Percentiles rank a stretch among this genome's conserved stretches.
Evolutionary conservation across 2,797 vertebrate species (phyloP).

Genomic region (Monodelphis domestica): DNA sequence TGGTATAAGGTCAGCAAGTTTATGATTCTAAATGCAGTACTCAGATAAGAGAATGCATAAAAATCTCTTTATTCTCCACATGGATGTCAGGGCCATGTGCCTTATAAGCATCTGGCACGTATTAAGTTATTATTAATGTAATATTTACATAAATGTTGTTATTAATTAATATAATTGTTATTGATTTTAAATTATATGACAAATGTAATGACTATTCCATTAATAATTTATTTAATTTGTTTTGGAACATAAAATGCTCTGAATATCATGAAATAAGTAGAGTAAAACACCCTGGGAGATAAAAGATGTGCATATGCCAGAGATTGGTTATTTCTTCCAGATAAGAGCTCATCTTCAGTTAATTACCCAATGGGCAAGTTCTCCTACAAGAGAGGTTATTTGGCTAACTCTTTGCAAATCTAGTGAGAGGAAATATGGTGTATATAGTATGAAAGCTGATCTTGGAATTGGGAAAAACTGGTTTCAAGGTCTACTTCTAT

Average conservation of each 20-base stretch:
- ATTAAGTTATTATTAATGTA: background rate
- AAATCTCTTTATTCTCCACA: background rate
- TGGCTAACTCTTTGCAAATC: constrained; percentile 23
- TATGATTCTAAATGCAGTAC: background rate
- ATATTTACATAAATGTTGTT: background rate
- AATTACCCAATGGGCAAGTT: constrained; percentile 16
- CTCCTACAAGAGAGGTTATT: constrained; percentile 16
- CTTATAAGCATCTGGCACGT: background rate
- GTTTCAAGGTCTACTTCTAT: background rate
- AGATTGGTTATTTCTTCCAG: constrained; percentile 4
- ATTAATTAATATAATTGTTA: background rate
- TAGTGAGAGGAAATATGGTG: background rate
- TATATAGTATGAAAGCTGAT: background rate
- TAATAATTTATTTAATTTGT: background rate
- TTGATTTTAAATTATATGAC: background rate
- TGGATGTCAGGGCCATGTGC: background rate
- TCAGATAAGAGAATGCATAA: background rate
- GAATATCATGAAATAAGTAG: background rate
- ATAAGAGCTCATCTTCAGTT: constrained; percentile 18
- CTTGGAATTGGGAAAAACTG: background rate
- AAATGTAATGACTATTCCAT: background rate
- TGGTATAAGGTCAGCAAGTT: constrained; percentile 24
- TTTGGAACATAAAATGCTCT: constrained; percentile 16
- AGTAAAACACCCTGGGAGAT: constrained; percentile 17
- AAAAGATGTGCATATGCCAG: background rate